Conservation (phyloP, 2,888 invertebrate species). For the Cheiracanthium punctorium region DNA sequence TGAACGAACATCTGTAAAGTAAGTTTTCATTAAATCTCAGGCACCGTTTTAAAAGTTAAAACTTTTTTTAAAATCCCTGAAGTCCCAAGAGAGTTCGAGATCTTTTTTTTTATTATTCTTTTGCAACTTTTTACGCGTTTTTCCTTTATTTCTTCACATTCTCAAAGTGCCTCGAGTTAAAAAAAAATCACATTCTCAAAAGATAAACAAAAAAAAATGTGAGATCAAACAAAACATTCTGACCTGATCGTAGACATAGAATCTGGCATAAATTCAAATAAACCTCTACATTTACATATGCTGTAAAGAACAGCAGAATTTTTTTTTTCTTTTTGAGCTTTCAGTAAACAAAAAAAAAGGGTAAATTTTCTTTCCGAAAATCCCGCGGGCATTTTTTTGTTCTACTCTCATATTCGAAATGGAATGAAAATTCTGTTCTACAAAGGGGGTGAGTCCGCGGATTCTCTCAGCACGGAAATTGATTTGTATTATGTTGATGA, state of each 20-base stretch:
- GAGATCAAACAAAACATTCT: slow-evolving; percentile 57
- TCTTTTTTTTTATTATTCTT: not conserved
- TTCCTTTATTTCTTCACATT: not conserved
- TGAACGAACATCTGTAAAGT: not conserved
- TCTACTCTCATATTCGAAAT: slow-evolving; percentile 32
- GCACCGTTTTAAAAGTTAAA: not conserved
- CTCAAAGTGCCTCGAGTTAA: not conserved
- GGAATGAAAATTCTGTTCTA: slow-evolving; percentile 33
- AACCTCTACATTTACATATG: slow-evolving; percentile 52
- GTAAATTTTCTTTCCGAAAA: slow-evolving; percentile 34
- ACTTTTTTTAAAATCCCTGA: not conserved
- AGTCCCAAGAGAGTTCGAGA: not conserved
- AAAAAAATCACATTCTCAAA: not conserved
- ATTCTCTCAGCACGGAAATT: slow-evolving; percentile 47
- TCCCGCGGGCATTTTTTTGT: slow-evolving; percentile 43
- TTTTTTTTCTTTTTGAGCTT: not conserved
- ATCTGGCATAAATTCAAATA: slow-evolving; percentile 61
- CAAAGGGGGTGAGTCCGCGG: slow-evolving; percentile 16
- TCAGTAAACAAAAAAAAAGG: slow-evolving; percentile 39
- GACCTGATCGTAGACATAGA: slow-evolving; percentile 56
- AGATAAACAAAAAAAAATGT: slow-evolving; percentile 1
- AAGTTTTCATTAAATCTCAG: slow-evolving; percentile 7
- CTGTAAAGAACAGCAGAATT: not conserved
- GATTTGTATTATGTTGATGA: slow-evolving; percentile 59
- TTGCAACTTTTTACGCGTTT: not conserved